These are phyloP conservation scores for Melanophora roralis DNA, from an alignment of 2,888 invertebrate genomes.

Conservation along the genomic window DNA sequence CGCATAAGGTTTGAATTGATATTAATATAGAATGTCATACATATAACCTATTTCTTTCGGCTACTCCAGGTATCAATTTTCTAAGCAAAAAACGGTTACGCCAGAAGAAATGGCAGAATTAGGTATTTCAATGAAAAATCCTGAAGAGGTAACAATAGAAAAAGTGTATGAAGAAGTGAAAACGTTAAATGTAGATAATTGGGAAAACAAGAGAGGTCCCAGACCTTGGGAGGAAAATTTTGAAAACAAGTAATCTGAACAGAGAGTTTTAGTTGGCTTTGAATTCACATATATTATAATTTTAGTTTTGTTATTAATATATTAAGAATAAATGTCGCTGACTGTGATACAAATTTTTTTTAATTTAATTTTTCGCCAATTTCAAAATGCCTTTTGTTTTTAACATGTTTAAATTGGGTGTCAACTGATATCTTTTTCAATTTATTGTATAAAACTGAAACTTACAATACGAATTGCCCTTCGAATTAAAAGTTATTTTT, in stretches of 20 bases:
- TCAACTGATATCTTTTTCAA: too few relatives aligned
- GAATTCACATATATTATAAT: too few relatives aligned
- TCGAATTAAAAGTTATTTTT: too few relatives aligned
- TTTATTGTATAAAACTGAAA: too few relatives aligned
- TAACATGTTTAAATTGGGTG: too few relatives aligned
- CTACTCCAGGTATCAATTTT: conserved; percentile 79
- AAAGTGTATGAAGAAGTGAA: conserved; percentile 85
- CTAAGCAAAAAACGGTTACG: conserved; percentile 79
- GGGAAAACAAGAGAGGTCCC: conserved; percentile 91
- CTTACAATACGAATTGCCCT: too few relatives aligned
- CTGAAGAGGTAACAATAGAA: conserved; percentile 85
- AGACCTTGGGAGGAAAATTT: conserved; percentile 86
- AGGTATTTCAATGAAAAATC: conserved; percentile 83
- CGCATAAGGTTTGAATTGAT: conserved; percentile 80
- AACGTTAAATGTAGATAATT: conserved; percentile 85
- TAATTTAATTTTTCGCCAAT: too few relatives aligned
- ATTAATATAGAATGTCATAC: not conserved
- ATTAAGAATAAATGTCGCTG: too few relatives aligned
- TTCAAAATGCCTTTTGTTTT: too few relatives aligned
- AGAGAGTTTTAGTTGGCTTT: too few relatives aligned
- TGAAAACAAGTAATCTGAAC: conserved; percentile 10
- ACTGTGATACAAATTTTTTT: too few relatives aligned
- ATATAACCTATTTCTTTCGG: not conserved
- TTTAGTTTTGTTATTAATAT: too few relatives aligned
- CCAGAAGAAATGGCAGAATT: conserved; percentile 82